Conservation (phyloP, 2,888 invertebrate genomes). For the Azorinus chamasolen region DNA sequence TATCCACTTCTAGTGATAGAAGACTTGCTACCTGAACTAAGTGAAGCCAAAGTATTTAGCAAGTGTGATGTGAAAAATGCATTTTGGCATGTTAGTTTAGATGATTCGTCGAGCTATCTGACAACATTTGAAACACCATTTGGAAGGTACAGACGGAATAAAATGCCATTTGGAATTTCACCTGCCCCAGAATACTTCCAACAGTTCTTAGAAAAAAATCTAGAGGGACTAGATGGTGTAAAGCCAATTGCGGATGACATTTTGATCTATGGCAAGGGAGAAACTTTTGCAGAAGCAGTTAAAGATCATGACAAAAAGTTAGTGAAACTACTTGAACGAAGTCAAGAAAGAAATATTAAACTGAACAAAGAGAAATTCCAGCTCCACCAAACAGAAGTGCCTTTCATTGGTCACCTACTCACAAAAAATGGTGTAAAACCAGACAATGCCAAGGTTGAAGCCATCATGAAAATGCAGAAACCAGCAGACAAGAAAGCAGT, state of each 20-base stretch:
- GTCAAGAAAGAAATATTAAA: conserved; percentile 50
- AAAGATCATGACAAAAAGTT: conserved; percentile 54
- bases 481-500: conserved; percentile 28
- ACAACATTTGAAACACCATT: conserved; percentile 67
- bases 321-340: conserved; percentile 25
- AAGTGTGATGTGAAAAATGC: conserved; percentile 46
- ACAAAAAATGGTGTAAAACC: conserved; percentile 47
- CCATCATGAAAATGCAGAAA: conserved; percentile 23
- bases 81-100: conserved; percentile 64
- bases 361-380: conserved; percentile 58
- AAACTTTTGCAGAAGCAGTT: conserved; percentile 26
- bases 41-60: conserved; percentile 21
- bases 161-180: conserved; percentile 63
- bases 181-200: conserved; percentile 65
- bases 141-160: conserved; percentile 61
- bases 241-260: conserved; percentile 62
- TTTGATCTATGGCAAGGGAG: conserved; percentile 42
- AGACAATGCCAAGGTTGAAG: conserved; percentile 25
- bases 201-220: conserved; percentile 16
- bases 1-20: conserved; percentile 26
- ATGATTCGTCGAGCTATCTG: conserved; percentile 48
- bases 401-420: conserved; percentile 60
- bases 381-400: conserved; percentile 34
- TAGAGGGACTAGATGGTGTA: conserved; percentile 53
- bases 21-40: conserved; percentile 21